Percentiles rank a stretch among this genome's conserved stretches.
These are phyloP conservation scores for Ciona savignyi DNA, from an alignment of 23 tunicate genomes.

Conservation along the genomic window DNA sequence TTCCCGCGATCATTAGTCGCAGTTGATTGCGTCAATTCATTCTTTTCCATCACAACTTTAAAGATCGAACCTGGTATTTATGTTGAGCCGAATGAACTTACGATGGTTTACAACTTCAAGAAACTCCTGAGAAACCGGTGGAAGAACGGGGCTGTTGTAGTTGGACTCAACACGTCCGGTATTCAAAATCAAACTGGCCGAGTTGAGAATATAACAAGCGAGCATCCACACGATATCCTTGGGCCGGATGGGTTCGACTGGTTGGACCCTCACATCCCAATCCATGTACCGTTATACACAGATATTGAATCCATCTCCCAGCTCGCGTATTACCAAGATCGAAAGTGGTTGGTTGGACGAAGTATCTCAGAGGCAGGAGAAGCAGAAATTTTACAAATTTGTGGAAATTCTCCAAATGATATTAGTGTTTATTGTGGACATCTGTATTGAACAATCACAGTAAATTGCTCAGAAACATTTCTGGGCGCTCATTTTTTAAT, in stretches of 20 bases:
- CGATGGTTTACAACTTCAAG: constrained; percentile 41
- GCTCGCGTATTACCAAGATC: constrained; percentile 71
- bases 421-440: constrained; percentile 1
- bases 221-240: constrained; percentile 40
- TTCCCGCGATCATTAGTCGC: constrained; percentile 37
- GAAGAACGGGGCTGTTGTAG: constrained; percentile 79
- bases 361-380: constrained; percentile 40
- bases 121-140: constrained; percentile 45
- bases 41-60: constrained; percentile 20
- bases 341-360: constrained; percentile 49
- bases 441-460: neutral
- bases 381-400: constrained; percentile 43
- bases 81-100: constrained; percentile 33
- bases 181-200: neutral
- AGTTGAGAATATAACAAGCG: constrained; percentile 3
- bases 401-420: constrained; percentile 22
- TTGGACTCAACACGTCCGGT: constrained; percentile 13
- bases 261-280: constrained; percentile 81
- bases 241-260: constrained; percentile 74
- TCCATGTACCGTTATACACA: constrained; percentile 32
- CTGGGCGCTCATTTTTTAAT: no score
- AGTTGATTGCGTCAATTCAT: constrained; percentile 43
- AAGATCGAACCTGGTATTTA: constrained; percentile 3
- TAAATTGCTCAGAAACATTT: no score
- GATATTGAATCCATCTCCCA: constrained; percentile 35